These are phyloP conservation scores for Argentina silus DNA, from an alignment of 2,797 vertebrate species.

Conservation along the genomic window DNA sequence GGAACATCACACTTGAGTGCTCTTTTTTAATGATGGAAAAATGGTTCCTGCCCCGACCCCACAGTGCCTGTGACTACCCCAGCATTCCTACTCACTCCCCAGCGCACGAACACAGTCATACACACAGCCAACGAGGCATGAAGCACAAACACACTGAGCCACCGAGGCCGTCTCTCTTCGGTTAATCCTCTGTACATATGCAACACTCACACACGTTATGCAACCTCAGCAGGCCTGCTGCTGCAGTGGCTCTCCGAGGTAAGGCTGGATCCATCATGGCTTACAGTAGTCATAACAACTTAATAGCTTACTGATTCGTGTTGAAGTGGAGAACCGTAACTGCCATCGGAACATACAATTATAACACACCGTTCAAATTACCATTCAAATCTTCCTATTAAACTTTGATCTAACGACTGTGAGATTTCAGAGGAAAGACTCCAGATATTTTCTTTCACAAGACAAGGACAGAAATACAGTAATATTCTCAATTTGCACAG, in stretches of 20 bases:
- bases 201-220: slow-evolving; percentile 56
- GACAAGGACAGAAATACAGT: too few relatives aligned
- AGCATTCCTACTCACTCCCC: slow-evolving; percentile 6
- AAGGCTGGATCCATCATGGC: slow-evolving; percentile 25
- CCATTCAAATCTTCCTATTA: too few relatives aligned
- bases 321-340: too few relatives aligned
- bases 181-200: slow-evolving; percentile 49
- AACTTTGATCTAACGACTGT: too few relatives aligned
- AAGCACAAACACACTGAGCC: slow-evolving; percentile 42
- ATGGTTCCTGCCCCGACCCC: slow-evolving; percentile 5
- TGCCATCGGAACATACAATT: too few relatives aligned
- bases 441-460: too few relatives aligned
- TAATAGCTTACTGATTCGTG: too few relatives aligned
- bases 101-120: slow-evolving; percentile 6
- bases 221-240: slow-evolving; percentile 46
- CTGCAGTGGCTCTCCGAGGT: slow-evolving; percentile 39
- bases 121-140: slow-evolving; percentile 32
- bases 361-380: too few relatives aligned
- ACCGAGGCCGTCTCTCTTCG: slow-evolving; percentile 23
- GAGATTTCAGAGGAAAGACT: too few relatives aligned
- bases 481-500: too few relatives aligned
- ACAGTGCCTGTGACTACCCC: slow-evolving; percentile 22
- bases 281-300: too few relatives aligned
- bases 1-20: slow-evolving; percentile 43
- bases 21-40: slow-evolving; percentile 53